Evolutionary conservation across 2,113 vertebrate genomes (phyloP).

Genomic region (Salvelinus namaycush): DNA sequence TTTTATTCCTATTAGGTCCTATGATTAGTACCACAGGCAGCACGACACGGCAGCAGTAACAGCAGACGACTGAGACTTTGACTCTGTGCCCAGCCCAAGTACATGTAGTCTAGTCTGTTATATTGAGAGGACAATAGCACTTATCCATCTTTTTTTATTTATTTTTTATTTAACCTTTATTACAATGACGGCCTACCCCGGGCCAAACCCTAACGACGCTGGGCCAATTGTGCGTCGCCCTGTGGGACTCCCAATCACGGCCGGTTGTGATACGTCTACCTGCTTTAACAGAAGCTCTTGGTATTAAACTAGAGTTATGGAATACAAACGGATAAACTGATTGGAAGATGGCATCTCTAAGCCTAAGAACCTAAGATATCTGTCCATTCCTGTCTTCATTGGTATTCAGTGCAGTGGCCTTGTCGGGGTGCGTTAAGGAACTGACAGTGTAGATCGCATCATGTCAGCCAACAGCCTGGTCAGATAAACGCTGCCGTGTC

Average conservation of each 20-base stretch:
- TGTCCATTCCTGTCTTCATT: slow-evolving; percentile 63
- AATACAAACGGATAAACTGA: slow-evolving; percentile 33
- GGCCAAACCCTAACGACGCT: no score
- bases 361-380: slow-evolving; percentile 21
- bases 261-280: no score
- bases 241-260: no score
- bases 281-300: slow-evolving; percentile 3
- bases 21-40: slow-evolving; percentile 27
- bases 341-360: slow-evolving; percentile 37
- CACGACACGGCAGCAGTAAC: background rate
- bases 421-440: slow-evolving; percentile 72
- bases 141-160: background rate
- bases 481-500: slow-evolving; percentile 79
- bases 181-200: no score
- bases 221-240: no score
- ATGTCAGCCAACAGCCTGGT: slow-evolving; percentile 77
- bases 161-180: no score
- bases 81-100: background rate
- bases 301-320: slow-evolving; percentile 24
- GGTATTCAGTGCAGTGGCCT: slow-evolving; percentile 75
- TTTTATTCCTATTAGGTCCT: slow-evolving; percentile 29
- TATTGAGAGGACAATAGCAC: slow-evolving; percentile 6
- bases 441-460: slow-evolving; percentile 80
- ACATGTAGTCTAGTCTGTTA: slow-evolving; percentile 3
- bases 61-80: slow-evolving; percentile 21